Conservation (phyloP, 2,113 vertebrate species). For the Pogona vitticeps region DNA sequence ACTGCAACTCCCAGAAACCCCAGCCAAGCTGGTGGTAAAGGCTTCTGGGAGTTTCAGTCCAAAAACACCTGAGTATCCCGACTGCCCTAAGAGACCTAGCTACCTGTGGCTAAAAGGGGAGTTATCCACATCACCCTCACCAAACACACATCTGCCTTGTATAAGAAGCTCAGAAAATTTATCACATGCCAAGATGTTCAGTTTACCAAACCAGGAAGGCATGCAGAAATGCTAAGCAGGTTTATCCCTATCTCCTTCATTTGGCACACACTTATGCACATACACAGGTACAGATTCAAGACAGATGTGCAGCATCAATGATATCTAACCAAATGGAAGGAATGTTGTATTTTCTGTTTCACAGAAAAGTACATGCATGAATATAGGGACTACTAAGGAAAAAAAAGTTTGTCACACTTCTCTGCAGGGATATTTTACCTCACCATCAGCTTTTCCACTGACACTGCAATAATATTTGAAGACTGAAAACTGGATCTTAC, state of each 20-base stretch:
- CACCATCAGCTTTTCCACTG: conserved; percentile 23
- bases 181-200: no score
- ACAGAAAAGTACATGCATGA: not conserved
- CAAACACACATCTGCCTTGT: no score
- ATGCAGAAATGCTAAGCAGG: no score
- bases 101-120: no score
- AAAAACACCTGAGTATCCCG: no score
- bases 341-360: not conserved
- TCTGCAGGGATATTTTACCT: conserved; percentile 25
- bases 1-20: no score
- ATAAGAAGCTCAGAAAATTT: no score
- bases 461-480: conserved; percentile 11
- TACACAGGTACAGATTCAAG: not conserved
- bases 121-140: no score
- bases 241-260: not conserved
- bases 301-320: not conserved
- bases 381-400: conserved; percentile 1
- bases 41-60: no score
- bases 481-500: conserved; percentile 71
- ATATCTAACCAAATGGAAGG: not conserved
- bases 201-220: no score
- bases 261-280: not conserved
- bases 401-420: conserved; percentile 8
- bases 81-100: no score
- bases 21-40: no score